phyloP scores from a whole-genome alignment of 2,797 vertebrate species.

The Chelmon rostratus region DNA sequence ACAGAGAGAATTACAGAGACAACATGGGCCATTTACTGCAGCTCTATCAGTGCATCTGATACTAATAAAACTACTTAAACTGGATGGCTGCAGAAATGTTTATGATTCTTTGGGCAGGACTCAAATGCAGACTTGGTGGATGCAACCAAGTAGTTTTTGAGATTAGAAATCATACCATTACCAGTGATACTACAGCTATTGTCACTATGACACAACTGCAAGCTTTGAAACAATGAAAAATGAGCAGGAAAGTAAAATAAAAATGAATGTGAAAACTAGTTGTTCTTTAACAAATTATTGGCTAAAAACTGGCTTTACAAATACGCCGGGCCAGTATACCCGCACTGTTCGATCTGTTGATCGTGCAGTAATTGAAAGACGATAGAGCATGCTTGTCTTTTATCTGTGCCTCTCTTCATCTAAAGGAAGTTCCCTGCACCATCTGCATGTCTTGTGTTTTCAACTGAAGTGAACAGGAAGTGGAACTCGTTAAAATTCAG shows the following conservation, averaged over 20 bases:
- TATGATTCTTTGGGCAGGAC: neutral
- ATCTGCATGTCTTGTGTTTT: conserved; percentile 41
- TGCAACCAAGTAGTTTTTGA: neutral
- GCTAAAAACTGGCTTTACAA: neutral
- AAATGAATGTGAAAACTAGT: neutral
- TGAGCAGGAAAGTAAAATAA: neutral
- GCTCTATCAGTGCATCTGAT: conserved; percentile 14
- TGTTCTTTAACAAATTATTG: neutral
- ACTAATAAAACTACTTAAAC: conserved; percentile 5
- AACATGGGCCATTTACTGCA: conserved; percentile 5
- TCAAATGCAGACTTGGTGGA: neutral
- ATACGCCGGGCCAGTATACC: neutral
- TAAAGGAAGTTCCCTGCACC: conserved; percentile 17
- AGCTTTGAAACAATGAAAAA: neutral
- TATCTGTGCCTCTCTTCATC: neutral
- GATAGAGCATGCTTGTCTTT: neutral
- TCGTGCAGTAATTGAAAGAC: neutral
- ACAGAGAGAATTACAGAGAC: conserved; percentile 12
- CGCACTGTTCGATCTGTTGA: neutral
- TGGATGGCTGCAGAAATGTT: neutral
- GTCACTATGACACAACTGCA: neutral
- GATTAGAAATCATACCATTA: neutral
- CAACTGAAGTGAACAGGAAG: conserved; percentile 18
- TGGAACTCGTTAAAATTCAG: conserved; percentile 37
- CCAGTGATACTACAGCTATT: neutral